A percentile compares a stretch with the other conserved stretches of the same genome.
Evolutionary conservation across 2,888 invertebrate species (phyloP).

Genomic region (Mycalesis mineus): DNA sequence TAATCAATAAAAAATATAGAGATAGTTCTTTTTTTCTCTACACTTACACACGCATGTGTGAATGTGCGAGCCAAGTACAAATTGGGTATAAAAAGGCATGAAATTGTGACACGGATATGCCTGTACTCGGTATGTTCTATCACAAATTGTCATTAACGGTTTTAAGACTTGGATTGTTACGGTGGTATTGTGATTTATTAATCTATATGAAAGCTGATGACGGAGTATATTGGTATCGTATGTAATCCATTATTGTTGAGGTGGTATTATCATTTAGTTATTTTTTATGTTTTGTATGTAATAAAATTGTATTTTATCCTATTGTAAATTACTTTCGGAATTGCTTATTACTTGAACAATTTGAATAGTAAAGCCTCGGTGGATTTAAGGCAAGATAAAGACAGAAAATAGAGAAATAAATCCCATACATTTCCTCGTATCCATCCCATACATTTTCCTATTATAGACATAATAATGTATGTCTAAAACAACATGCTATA

Average conservation of each 20-base stretch:
- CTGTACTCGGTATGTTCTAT: not conserved
- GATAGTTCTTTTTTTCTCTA: too few species aligned
- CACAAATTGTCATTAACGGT: constrained; percentile 38
- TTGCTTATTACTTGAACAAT: not conserved
- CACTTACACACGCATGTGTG: too few species aligned
- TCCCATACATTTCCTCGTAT: too few species aligned
- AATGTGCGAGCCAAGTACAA: too few species aligned
- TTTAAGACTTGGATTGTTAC: constrained; percentile 67
- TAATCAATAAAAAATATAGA: too few species aligned
- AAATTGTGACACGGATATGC: not conserved
- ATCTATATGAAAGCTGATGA: constrained; percentile 41
- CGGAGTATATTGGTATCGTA: constrained; percentile 4
- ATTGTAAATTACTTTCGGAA: not conserved
- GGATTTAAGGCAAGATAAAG: not conserved
- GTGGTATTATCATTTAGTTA: not conserved
- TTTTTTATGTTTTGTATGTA: not conserved
- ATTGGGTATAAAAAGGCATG: too few species aligned
- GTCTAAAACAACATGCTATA: too few species aligned
- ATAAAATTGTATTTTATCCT: not conserved
- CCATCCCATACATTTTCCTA: too few species aligned
- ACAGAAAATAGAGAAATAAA: too few species aligned
- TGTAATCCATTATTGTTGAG: constrained; percentile 6
- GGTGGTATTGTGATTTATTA: constrained; percentile 51
- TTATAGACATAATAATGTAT: too few species aligned
- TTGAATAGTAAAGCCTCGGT: constrained; percentile 1